Conservation (phyloP, 2,888 invertebrate genomes). For the Lithophane socia region DNA sequence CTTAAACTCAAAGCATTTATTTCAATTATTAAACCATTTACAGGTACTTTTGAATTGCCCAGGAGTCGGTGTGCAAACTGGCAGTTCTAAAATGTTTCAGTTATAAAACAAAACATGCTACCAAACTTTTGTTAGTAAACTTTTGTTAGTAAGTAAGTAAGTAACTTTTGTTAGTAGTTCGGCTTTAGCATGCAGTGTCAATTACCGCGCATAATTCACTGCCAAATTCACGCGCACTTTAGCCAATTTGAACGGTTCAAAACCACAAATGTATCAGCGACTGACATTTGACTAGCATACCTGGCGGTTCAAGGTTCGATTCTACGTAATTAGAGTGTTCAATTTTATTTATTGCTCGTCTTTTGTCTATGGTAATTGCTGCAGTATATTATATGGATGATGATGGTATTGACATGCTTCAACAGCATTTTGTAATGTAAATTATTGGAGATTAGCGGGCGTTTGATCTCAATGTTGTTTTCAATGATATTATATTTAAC, state of each 20-base stretch:
- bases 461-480: not conserved
- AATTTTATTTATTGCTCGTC: conserved; percentile 63
- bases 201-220: conserved; percentile 39
- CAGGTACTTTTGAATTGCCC: no score
- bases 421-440: conserved; percentile 36
- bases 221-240: conserved; percentile 46
- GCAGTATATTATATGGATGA: conserved; percentile 32
- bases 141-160: no score
- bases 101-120: no score
- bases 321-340: conserved; percentile 63
- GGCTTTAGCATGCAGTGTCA: not conserved
- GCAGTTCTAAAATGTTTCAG: no score
- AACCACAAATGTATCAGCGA: conserved; percentile 57
- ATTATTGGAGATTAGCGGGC: conserved; percentile 1
- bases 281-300: conserved; percentile 62
- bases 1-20: no score
- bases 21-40: no score
- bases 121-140: no score
- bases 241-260: conserved; percentile 46
- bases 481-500: no score
- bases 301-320: conserved; percentile 65
- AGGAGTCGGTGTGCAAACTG: no score
- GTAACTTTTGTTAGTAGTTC: no score
- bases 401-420: conserved; percentile 26
- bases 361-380: conserved; percentile 54